Evolutionary conservation across 2,113 vertebrate species (phyloP).

Genomic region (Protobothrops mucrosquamatus): DNA sequence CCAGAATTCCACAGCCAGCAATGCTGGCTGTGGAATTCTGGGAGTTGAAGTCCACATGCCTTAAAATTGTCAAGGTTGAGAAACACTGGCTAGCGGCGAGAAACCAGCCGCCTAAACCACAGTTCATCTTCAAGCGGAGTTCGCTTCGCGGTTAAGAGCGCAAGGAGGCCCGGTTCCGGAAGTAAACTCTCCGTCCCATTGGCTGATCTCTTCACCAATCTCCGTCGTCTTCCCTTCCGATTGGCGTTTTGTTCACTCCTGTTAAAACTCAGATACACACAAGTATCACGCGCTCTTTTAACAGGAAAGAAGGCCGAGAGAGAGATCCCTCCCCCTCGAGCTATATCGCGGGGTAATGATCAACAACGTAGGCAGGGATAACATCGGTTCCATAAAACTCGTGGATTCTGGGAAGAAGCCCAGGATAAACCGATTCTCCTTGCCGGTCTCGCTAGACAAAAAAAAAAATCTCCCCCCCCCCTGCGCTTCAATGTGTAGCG

Average conservation of each 20-base stretch:
- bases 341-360: neutral
- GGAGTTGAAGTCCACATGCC: too few relatives aligned
- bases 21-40: too few relatives aligned
- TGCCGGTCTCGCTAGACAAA: neutral
- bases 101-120: neutral
- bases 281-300: conserved; percentile 30
- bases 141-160: neutral
- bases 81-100: too few relatives aligned
- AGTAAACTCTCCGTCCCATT: conserved; percentile 2
- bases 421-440: too few relatives aligned
- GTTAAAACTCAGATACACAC: neutral
- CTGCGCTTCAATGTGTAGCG: neutral
- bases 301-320: neutral
- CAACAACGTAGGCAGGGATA: neutral
- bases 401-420: neutral
- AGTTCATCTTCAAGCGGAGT: neutral
- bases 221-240: neutral
- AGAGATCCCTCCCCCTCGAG: neutral
- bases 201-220: conserved; percentile 6
- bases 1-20: too few relatives aligned
- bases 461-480: neutral
- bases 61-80: too few relatives aligned
- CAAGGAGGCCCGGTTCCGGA: neutral
- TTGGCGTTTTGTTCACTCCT: neutral
- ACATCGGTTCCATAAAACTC: neutral